Base-by-base conservation (phyloP, 1,140 invertebrate genomes). In the Samia ricini region DNA sequence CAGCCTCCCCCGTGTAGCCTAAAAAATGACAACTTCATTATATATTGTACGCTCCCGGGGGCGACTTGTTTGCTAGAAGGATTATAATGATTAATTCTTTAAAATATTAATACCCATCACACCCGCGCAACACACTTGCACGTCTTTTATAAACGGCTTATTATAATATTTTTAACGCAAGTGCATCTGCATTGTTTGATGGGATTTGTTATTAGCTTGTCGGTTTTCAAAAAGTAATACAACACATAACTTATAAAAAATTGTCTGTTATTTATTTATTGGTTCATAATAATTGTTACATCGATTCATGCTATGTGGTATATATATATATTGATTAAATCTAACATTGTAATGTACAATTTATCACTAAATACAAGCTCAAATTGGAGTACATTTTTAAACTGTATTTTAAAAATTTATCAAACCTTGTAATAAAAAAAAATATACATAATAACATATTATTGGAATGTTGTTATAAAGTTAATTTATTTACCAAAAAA, bases 21-120 rank as follows among this genome's bases (percentile, higher is more conserved):
- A 88, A 90, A 90, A 90, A 88, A 90, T 90, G 85, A 90, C 87
- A 90, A 90, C 85, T 90, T 90, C 87, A 90, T 90, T 90, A 90
- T 90, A 90, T 90, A 88, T 85, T 87, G 84, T 85, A 82, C 83
- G 72, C 73, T 79, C 81, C 83, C 75, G 74, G 61, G 88, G 86
- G 85, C 84, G 81, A 87, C 77, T 88, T 90, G 86, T 89, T 90
- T 90, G 87, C 83, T 74, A 76, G 77, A 81, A 87, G 87, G 87
- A 90, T 90, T 90, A 92, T 92, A 85, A 79, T 90, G 83, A 90
- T 90, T 90, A 90, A 90, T 90, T 86, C 81, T 76, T 79, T 90
- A 77, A 90, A 90, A 90, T 88, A 88, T 88, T 90, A 90, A 90
- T 85, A 86, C 79, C 66, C 74, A 77, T 83, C 72, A 75, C 83